Evolutionary conservation across 2,888 invertebrate species (phyloP), one percentile per base, ranked within the genome.

Genomic region (Mythimna loreyi): DNA sequence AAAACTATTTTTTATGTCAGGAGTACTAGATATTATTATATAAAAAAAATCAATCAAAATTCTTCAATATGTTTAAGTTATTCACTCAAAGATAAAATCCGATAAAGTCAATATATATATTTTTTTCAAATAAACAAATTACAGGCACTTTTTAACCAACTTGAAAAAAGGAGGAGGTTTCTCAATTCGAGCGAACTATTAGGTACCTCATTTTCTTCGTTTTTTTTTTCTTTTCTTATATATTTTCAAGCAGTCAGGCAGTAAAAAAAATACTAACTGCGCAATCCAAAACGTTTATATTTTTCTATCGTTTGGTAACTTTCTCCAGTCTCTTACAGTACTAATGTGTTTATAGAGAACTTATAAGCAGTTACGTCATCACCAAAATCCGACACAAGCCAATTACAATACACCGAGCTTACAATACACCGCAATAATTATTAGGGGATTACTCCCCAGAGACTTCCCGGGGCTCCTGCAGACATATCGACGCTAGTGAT

Each of bases 371-470:
- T 75, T 78, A 62, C 72, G 67, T 83, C 81, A 81, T 75, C 77
- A 73, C 76, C 67, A 59, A 67, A 68, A 82, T 55, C 73, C 73
- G 62, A 43, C 56, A 73, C 67, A 40, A 63, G 57, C 57, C 74
- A 72, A 82, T 82, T 74, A 84, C 78, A 67, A 62, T 81, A 75
- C 73, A 60, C 76, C 76, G 79, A 81, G 78, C 68, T 84, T 82
- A 78, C 76, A 75, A 76, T 81, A 83, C 83, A 76, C 83, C 83
- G 78, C 85, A 82, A 84, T 89, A 85, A 89, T 89, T 86, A 88
- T 86, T 80, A 86, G 86, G 86, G 86, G 87, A 88, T 89, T 82
- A 89, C 79, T 85, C 88, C 86, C 89, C 58, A 71, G 88, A 78
- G 88, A 74, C 64, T 80, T 71, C 57, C 68, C 64, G 69, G 67